Evolutionary conservation across 2,113 vertebrate species (phyloP).

Genomic region (Parus major): DNA sequence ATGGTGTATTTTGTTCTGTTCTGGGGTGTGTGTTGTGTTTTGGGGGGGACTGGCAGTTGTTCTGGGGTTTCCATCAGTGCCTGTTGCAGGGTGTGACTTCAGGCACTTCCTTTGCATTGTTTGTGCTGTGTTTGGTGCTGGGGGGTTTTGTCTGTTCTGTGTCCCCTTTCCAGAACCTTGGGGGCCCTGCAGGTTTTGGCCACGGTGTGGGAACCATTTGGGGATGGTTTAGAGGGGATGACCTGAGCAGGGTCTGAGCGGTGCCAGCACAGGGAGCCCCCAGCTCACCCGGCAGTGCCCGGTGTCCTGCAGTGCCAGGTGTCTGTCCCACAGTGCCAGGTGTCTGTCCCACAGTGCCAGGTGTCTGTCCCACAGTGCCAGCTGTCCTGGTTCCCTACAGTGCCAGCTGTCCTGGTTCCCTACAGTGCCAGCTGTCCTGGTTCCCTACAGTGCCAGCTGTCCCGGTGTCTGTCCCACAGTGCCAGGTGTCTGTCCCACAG

Average conservation of each 20-base stretch:
- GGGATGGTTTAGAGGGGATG: not conserved
- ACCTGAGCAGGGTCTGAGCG: accelerated
- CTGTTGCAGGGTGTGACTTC: not conserved
- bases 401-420: no score
- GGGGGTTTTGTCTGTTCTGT: not conserved
- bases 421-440: no score
- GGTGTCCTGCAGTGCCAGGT: no score
- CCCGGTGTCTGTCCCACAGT: no score
- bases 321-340: no score
- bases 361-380: no score
- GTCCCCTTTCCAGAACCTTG: not conserved
- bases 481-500: no score
- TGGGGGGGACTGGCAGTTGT: not conserved
- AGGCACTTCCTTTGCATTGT: accelerated
- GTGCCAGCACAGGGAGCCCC: no score
- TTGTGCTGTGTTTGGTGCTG: accelerated
- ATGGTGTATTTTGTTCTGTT: accelerated
- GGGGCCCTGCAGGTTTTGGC: not conserved
- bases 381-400: no score
- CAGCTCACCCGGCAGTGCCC: no score
- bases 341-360: no score
- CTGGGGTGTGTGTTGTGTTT: accelerated
- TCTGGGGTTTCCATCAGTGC: not conserved
- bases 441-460: no score
- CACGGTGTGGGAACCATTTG: accelerated